Evolutionary conservation across 2,888 invertebrate species (phyloP).

Genomic region (Athalia cordata): DNA sequence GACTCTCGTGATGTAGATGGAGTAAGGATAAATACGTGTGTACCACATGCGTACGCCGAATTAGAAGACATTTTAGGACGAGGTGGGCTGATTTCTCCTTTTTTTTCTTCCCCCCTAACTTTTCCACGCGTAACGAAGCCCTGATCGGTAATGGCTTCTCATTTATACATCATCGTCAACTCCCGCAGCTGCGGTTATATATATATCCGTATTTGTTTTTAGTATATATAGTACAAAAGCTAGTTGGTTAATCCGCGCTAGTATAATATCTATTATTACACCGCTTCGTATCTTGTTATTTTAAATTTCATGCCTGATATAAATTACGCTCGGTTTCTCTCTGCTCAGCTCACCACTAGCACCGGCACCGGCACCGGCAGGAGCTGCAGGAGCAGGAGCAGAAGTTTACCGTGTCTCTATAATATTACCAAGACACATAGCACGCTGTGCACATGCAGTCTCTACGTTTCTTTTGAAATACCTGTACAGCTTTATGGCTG

Average conservation of each 20-base stretch:
- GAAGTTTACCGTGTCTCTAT: not conserved
- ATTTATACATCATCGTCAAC: not conserved
- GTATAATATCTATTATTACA: slow-evolving; percentile 36
- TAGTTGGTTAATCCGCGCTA: slow-evolving; percentile 21
- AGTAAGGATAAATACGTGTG: no score
- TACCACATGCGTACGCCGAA: no score
- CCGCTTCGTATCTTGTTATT: slow-evolving; percentile 42
- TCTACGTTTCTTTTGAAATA: not conserved
- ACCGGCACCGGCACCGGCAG: slow-evolving; percentile 4
- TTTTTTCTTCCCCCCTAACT: no score
- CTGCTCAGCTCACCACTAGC: not conserved
- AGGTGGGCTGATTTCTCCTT: no score
- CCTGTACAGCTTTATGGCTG: no score
- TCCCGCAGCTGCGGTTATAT: slow-evolving; percentile 4
- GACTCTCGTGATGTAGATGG: no score
- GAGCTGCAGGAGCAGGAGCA: no score
- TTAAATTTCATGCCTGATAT: slow-evolving; percentile 44
- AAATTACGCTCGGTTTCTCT: slow-evolving; percentile 36
- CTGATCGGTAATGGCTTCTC: no score
- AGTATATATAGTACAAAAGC: slow-evolving; percentile 13
- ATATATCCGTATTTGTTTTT: slow-evolving; percentile 9
- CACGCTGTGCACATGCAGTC: no score
- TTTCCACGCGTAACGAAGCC: no score
- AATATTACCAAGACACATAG: not conserved
- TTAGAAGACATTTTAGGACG: no score